phyloP scores from a whole-genome alignment of 2,888 invertebrate species.

The Anthrax anthrax region DNA sequence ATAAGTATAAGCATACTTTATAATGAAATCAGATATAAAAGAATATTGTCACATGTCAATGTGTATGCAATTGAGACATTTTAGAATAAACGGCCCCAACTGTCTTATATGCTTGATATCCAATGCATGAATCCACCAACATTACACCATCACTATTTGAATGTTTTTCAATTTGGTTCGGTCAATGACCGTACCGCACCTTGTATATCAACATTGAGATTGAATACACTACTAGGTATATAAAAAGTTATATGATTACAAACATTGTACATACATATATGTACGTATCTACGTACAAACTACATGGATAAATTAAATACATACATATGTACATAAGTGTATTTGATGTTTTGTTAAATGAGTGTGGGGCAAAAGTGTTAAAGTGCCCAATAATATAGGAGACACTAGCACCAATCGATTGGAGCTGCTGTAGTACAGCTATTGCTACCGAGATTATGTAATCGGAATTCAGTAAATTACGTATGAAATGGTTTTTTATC shows the following conservation, averaged over 20 bases:
- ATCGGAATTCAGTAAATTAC: slow-evolving; percentile 7
- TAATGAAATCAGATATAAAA: not conserved
- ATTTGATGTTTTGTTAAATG: not conserved
- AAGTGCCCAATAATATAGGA: not conserved
- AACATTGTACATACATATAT: too few species aligned
- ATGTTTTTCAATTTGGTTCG: slow-evolving; percentile 8
- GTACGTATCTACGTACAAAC: too few species aligned
- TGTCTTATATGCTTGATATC: not conserved
- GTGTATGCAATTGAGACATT: not conserved
- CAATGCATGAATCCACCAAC: not conserved
- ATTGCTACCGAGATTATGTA: slow-evolving; percentile 4
- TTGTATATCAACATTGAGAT: not conserved
- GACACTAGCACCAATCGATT: slow-evolving; percentile 1
- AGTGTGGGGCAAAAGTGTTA: not conserved
- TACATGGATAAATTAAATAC: too few species aligned
- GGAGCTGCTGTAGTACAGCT: not conserved
- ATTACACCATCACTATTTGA: not conserved
- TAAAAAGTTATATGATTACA: too few species aligned
- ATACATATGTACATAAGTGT: too few species aligned
- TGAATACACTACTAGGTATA: not conserved
- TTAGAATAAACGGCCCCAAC: not conserved
- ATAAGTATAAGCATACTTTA: too few species aligned
- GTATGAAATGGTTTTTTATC: slow-evolving; percentile 7
- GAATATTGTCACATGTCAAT: not conserved
- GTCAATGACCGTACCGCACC: slow-evolving; percentile 15